Evolutionary conservation across 2,888 invertebrate genomes (phyloP), one percentile per base, ranked within the genome.

Genomic region (Hirtodrosophila confusa): DNA sequence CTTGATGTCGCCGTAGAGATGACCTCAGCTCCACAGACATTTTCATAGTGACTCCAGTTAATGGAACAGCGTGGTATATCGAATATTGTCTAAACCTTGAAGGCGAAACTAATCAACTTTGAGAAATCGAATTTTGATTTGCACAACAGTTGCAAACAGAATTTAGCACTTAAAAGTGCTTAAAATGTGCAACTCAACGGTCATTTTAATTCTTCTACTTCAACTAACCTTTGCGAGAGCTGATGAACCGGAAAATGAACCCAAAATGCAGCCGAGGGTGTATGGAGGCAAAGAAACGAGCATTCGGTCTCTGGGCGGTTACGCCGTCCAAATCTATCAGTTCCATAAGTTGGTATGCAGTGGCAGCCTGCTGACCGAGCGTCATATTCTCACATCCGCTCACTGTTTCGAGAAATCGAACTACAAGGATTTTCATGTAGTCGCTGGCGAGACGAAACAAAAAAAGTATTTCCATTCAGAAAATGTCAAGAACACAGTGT

Each of bases 311-410:
- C 29, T 71, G 4, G 79, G 78, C 3, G 75, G 71, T 5, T 61
- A 58, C 17, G 60, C 39, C 0, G 53, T 58, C 0, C 75, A 78
- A 39, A 45, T 75, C 4, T 64, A 53, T 5, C 17, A 24, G 1
- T 3, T 3, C 0, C 8, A 8, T 2, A 33, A 7, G 0, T 35
- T 73, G 3, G 1, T 60, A 1, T 80, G 85, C 54, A 17, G 50
- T 3, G 82, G 75, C 0, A 53, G 45, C 3, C n/a, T 78, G 5
- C 7, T 78, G 1, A 53, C 43, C 12, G 5, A 23, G 3, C 41
- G 51, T 3, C 56, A 57, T 24, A 11, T 80, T 7, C n/a, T 80
- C 0, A 65, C 63, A 0, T 7, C 82, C 7, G 82, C 82, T 0
- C 82, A 82, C 9, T 78, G 78, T 11, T 61, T 78, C 4, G 33